Evolutionary conservation across 2,888 invertebrate species (phyloP).

Genomic region (Blomia tropicalis): DNA sequence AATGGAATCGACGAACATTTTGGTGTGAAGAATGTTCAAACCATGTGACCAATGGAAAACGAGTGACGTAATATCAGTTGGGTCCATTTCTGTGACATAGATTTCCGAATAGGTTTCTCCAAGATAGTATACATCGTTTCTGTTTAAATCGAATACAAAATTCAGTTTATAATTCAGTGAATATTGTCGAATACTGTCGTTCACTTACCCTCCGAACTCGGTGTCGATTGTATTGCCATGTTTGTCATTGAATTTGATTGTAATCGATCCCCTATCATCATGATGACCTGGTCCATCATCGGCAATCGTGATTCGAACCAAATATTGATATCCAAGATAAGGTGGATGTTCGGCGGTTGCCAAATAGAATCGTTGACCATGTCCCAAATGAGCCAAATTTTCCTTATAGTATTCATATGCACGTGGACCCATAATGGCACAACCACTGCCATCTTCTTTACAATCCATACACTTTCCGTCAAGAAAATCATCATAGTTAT

Average conservation of each 20-base stretch:
- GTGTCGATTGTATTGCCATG: neutral
- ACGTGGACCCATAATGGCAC: slow-evolving; percentile 56
- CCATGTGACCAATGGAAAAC: neutral
- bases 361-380: neutral
- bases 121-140: slow-evolving; percentile 3
- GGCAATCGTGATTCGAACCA: neutral
- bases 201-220: neutral
- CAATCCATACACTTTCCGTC: slow-evolving; percentile 57
- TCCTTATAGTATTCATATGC: slow-evolving; percentile 31
- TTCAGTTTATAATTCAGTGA: neutral
- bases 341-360: neutral
- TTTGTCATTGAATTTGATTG: neutral
- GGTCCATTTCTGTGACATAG: neutral
- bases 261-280: neutral
- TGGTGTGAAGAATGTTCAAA: neutral
- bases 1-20: slow-evolving; percentile 15
- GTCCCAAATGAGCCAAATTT: neutral
- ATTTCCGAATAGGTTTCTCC: neutral
- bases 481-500: slow-evolving; percentile 56
- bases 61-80: neutral
- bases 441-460: slow-evolving; percentile 44
- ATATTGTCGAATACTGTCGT: too few relatives aligned
- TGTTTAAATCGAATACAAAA: neutral
- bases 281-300: neutral
- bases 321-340: neutral